Evolutionary conservation across 1,140 invertebrate species (phyloP).

Genomic region (Oppia nitens): DNA sequence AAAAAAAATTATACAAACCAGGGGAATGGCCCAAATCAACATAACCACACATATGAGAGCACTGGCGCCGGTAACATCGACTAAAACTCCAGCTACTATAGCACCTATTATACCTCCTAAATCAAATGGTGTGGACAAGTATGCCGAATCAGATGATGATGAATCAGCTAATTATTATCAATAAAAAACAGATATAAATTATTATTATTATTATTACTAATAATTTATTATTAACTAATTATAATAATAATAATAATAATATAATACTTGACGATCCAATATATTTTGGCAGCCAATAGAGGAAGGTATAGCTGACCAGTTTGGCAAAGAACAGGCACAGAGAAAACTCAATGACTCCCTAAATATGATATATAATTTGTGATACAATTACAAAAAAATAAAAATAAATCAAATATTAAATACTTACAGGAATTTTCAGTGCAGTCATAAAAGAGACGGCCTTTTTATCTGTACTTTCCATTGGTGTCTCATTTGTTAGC

Average conservation of each 20-base stretch:
- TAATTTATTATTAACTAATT: neutral
- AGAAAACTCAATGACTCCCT: constrained; percentile 85
- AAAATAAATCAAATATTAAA: constrained; percentile 3
- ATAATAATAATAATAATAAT: neutral
- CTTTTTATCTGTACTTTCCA: constrained; percentile 26
- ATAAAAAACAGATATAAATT: too few species aligned
- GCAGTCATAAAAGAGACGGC: constrained; percentile 63
- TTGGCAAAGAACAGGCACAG: constrained; percentile 92
- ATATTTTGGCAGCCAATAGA: constrained; percentile 87
- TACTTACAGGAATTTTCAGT: constrained; percentile 51
- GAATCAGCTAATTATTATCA: constrained; percentile 39
- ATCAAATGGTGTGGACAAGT: constrained; percentile 78
- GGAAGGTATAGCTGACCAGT: constrained; percentile 87
- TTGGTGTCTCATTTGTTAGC: neutral
- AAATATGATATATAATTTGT: constrained; percentile 22
- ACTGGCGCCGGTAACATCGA: constrained; percentile 63
- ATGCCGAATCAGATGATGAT: constrained; percentile 50
- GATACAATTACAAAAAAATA: constrained; percentile 1
- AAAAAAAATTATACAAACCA: constrained; percentile 44
- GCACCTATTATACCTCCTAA: constrained; percentile 72
- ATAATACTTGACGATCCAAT: constrained; percentile 62
- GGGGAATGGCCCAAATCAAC: constrained; percentile 58
- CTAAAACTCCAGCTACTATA: constrained; percentile 67
- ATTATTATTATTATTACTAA: neutral
- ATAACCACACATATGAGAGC: constrained; percentile 67